phyloP scores from a whole-genome alignment of 2,113 vertebrate species.

The Empidonax traillii region DNA sequence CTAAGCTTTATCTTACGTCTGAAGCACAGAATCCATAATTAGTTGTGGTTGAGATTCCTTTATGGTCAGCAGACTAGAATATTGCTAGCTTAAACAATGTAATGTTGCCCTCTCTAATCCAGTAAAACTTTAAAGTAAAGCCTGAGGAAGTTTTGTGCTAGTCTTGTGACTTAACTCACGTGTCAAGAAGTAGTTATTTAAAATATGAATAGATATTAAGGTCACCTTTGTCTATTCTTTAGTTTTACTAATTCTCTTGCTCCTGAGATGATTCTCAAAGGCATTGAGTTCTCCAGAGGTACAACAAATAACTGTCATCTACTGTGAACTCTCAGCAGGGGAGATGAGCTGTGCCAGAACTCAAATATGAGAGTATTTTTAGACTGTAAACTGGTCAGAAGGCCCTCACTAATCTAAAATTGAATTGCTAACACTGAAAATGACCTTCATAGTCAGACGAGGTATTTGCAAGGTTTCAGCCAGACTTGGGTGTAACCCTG shows the following conservation, averaged over 20 bases:
- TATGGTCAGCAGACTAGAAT: neutral
- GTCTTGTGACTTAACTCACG: neutral
- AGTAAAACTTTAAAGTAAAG: neutral
- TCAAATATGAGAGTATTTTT: neutral
- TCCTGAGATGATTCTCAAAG: neutral
- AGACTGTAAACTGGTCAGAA: neutral
- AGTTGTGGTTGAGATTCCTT: neutral
- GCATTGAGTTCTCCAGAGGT: neutral
- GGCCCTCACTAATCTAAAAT: neutral
- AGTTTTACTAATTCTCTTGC: neutral
- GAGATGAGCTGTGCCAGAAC: neutral
- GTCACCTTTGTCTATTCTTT: neutral
- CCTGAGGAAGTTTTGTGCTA: neutral
- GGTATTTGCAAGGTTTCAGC: neutral
- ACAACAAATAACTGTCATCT: neutral
- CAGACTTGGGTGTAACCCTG: neutral
- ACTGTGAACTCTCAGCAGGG: neutral
- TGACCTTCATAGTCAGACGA: neutral
- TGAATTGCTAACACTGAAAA: neutral
- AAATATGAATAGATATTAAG: neutral
- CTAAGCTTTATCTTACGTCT: neutral
- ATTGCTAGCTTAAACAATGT: neutral
- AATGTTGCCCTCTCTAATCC: neutral
- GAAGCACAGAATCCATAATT: neutral
- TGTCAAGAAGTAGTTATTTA: neutral